Percentiles rank a stretch among this genome's conserved stretches.
Conservation (phyloP, 2,113 vertebrate genomes). For the Tetrao urogallus region DNA sequence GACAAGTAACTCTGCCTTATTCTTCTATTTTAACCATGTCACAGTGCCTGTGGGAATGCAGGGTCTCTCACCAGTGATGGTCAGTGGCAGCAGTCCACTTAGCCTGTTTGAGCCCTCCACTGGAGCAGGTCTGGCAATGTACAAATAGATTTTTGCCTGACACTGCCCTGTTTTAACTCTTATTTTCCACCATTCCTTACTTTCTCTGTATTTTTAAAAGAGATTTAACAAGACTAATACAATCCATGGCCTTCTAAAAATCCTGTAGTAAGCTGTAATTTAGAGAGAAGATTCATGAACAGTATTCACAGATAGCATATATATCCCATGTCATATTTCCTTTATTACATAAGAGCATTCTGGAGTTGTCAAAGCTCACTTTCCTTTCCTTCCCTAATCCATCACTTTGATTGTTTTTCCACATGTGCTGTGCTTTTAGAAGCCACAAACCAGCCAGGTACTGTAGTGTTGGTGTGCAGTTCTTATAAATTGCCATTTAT, state of each 20-base stretch:
- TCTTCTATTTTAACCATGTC: background rate
- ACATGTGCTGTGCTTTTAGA: constrained; percentile 87
- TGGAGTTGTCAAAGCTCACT: constrained; percentile 62
- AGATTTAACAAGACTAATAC: background rate
- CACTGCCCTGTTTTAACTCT: background rate
- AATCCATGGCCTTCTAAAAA: background rate
- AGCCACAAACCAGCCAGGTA: constrained; percentile 90
- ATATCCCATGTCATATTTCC: constrained; percentile 44
- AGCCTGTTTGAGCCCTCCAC: background rate
- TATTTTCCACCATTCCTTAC: background rate
- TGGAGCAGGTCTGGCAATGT: background rate
- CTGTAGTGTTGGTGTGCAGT: constrained; percentile 80
- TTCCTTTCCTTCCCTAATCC: constrained; percentile 78
- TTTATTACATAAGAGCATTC: constrained; percentile 66
- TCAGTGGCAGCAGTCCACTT: background rate
- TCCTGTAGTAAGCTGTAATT: constrained; percentile 9
- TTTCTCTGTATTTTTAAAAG: constrained; percentile 4
- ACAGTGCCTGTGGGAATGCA: background rate
- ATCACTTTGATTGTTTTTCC: constrained; percentile 82
- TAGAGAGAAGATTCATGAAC: constrained; percentile 18
- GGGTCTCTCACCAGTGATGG: background rate
- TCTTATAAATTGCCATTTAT: constrained; percentile 56
- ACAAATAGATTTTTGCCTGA: background rate
- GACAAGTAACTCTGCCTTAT: constrained; percentile 89
- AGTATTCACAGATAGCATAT: constrained; percentile 13